Conservation (phyloP, 2,797 vertebrate species). For the Arrhamphus sclerolepis region DNA sequence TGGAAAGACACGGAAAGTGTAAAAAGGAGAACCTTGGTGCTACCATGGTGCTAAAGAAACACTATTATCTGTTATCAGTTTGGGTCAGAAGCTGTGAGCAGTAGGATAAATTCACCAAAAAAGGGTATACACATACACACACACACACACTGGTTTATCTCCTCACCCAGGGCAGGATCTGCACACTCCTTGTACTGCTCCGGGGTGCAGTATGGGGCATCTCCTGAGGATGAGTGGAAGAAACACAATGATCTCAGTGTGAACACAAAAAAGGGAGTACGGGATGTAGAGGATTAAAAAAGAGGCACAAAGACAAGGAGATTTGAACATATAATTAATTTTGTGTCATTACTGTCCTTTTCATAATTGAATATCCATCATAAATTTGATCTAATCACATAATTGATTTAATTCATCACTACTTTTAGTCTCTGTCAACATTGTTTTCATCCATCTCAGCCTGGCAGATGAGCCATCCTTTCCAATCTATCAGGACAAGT, state of each 20-base stretch:
- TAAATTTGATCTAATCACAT: slow-evolving; percentile 56
- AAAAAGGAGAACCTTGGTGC: slow-evolving; percentile 30
- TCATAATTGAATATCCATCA: slow-evolving; percentile 31
- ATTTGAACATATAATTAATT: slow-evolving; percentile 46
- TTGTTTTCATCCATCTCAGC: slow-evolving; percentile 18
- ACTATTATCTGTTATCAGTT: slow-evolving; percentile 63
- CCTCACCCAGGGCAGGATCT: slow-evolving; percentile 94
- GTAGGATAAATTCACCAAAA: slow-evolving; percentile 21
- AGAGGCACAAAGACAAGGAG: slow-evolving; percentile 13
- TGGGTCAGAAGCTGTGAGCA: slow-evolving; percentile 47
- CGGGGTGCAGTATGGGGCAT: slow-evolving; percentile 97
- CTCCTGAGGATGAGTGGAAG: slow-evolving; percentile 79
- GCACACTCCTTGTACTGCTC: slow-evolving; percentile 99
- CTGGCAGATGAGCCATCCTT: slow-evolving; percentile 14
- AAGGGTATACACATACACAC: slow-evolving; percentile 13
- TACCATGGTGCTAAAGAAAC: slow-evolving; percentile 42
- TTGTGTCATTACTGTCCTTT: slow-evolving; percentile 42
- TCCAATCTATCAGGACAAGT: slow-evolving; percentile 26
- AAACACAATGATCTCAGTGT: slow-evolving; percentile 43
- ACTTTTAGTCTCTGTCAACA: slow-evolving; percentile 27
- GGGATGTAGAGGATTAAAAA: slow-evolving; percentile 3
- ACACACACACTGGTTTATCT: slow-evolving; percentile 43
- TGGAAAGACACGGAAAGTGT: slow-evolving; percentile 32
- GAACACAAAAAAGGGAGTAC: slow-evolving; percentile 13
- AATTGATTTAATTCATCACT: slow-evolving; percentile 58